Conservation (phyloP, 2,888 invertebrate genomes). For the Euproctis similis region DNA sequence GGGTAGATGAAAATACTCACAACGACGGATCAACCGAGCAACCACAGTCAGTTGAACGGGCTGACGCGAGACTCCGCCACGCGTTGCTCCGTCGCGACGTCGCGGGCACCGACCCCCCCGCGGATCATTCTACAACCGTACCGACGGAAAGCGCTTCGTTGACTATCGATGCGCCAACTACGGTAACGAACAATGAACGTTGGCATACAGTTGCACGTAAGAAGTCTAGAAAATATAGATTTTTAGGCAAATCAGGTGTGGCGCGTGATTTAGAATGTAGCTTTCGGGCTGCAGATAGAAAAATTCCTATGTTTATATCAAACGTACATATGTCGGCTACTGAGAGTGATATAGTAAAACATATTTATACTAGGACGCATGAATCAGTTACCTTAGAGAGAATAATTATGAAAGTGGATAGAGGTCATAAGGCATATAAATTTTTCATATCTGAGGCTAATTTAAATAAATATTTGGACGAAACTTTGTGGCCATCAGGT, state of each 20-base stretch:
- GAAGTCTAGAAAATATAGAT: constrained; percentile 4
- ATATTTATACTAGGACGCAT: constrained; percentile 5
- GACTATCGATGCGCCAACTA: no score
- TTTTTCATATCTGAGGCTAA: constrained; percentile 16
- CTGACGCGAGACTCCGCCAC: no score
- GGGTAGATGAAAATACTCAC: no score
- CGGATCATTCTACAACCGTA: no score
- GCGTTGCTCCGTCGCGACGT: no score
- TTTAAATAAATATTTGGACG: constrained; percentile 13
- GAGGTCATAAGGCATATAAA: constrained; percentile 17
- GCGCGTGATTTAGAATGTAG: constrained; percentile 4
- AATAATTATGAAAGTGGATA: constrained; percentile 5
- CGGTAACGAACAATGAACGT: no score
- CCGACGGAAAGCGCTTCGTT: no score
- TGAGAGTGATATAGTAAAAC: constrained; percentile 13
- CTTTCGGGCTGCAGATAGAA: constrained; percentile 18
- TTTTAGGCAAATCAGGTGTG: constrained; percentile 5
- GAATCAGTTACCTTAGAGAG: constrained; percentile 10
- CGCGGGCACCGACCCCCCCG: no score
- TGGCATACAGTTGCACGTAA: no score
- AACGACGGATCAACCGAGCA: no score
- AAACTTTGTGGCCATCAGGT: not conserved
- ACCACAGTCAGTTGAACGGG: no score
- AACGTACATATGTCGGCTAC: constrained; percentile 16
- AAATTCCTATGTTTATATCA: constrained; percentile 19